Evolutionary conservation across 2,113 vertebrate genomes (phyloP), one percentile per base, ranked within the genome.

Genomic region (Corvus cornix): DNA sequence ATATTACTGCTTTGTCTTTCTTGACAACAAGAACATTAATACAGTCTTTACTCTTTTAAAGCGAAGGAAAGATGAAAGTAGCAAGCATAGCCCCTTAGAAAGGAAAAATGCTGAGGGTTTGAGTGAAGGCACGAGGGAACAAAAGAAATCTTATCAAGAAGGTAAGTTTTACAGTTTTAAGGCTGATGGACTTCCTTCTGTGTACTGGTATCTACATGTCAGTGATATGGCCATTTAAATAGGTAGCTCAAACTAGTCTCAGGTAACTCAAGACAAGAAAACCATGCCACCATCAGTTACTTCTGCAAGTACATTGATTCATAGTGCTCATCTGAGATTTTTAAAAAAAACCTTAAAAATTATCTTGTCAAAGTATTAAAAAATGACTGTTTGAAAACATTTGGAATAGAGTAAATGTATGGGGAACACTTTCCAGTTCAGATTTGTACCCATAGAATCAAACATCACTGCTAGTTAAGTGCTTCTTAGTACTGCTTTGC

Each of bases 101-200:
- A 67, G 75, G 70, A 93, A 95, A 85, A 90, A 58, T 31, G 51
- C 39, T 67, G 84, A 95, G 74, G 52, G n/a, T 75, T 83, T 85
- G 53, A 51, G 8, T 75, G 78, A 93, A 95, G 95, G 43, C 79
- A 58, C 88, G 49, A 16, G 52, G 64, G 72, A 91, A 48, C 81
- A 82, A 92, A 86, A 52, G 53, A 92, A 75, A 52, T 43, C 55
- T 69, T 88, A 69, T 27, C 67, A 91, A 67, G 82, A 93, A 49
- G 96, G 97, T 98, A 92, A 94, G 79, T 63, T 70, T 46, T 37
- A 14, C 39, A 33, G 26, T 89, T 93, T 44, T 85, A 63, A 74
- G 60, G 7, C 16, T 84, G 23, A 51, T 63, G 41, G 15, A 30
- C 74, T 84, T 79, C 33, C 4, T 75, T 63, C 64, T 84, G 2